Evolutionary conservation across 2,113 vertebrate genomes (phyloP).

Genomic region (Epinephelus moara): DNA sequence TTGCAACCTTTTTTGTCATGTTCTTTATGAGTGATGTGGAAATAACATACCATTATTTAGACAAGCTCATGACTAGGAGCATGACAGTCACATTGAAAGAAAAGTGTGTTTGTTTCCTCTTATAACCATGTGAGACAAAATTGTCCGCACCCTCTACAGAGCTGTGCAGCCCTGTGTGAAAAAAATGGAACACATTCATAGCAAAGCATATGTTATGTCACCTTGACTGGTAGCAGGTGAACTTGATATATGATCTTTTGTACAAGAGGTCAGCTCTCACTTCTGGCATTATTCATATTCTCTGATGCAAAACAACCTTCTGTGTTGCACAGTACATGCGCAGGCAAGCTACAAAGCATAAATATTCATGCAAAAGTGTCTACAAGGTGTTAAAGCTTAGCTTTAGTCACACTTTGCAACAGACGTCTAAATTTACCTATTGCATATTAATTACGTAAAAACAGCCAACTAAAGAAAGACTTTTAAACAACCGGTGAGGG

Average conservation of each 20-base stretch:
- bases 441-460: slow-evolving; percentile 29
- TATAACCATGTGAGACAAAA: background rate
- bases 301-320: slow-evolving; percentile 67
- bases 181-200: slow-evolving; percentile 24
- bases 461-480: background rate
- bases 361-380: slow-evolving; percentile 57
- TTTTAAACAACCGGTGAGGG: background rate
- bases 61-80: background rate
- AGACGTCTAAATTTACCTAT: slow-evolving; percentile 45
- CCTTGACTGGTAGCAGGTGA: slow-evolving; percentile 51
- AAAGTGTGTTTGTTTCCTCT: background rate
- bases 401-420: slow-evolving; percentile 37
- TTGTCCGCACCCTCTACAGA: background rate
- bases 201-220: slow-evolving; percentile 53
- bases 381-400: slow-evolving; percentile 49
- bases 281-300: slow-evolving; percentile 67
- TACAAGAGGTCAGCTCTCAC: slow-evolving; percentile 66
- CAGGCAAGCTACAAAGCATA: slow-evolving; percentile 47
- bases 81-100: background rate
- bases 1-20: background rate
- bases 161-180: background rate
- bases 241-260: slow-evolving; percentile 68
- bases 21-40: background rate
- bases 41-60: background rate
- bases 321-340: slow-evolving; percentile 48